phyloP scores from a whole-genome alignment of 2,888 invertebrate species.

The Cabera pusaria region DNA sequence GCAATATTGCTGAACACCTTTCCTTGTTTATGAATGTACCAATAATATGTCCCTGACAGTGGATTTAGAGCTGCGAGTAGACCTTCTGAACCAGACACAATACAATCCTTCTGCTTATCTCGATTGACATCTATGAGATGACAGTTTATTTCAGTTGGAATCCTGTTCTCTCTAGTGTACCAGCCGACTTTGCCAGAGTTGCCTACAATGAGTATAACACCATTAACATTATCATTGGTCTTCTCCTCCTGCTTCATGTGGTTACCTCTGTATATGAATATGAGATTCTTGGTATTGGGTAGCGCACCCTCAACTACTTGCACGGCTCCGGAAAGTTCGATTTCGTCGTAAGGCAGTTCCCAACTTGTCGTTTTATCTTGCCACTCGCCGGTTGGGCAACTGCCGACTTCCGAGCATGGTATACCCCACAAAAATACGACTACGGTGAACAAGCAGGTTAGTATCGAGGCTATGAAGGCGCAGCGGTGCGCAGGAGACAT shows the following conservation, averaged over 20 bases:
- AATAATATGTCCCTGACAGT: conserved; percentile 79
- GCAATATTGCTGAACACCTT: conserved; percentile 77
- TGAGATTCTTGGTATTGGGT: conserved; percentile 86
- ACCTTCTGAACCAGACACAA: conserved; percentile 88
- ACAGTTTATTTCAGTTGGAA: conserved; percentile 89
- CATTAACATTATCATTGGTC: conserved; percentile 80
- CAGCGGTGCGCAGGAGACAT: conserved; percentile 88
- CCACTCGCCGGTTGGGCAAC: conserved; percentile 84
- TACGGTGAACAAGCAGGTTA: conserved; percentile 87
- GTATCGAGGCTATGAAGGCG: conserved; percentile 87
- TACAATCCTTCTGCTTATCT: conserved; percentile 88
- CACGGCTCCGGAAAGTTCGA: conserved; percentile 87
- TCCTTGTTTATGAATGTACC: conserved; percentile 84
- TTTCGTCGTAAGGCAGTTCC: conserved; percentile 86
- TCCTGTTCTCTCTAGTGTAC: conserved; percentile 87
- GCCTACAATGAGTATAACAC: conserved; percentile 87
- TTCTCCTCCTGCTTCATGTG: conserved; percentile 81
- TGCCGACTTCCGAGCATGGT: conserved; percentile 88
- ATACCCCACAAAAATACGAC: conserved; percentile 89
- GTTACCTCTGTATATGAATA: conserved; percentile 89
- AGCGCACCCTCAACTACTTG: conserved; percentile 86
- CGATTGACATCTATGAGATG: conserved; percentile 87
- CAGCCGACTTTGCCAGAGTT: conserved; percentile 88
- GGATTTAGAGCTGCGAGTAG: conserved; percentile 78
- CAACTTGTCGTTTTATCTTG: conserved; percentile 85